These are phyloP conservation scores for Macquaria ambigua DNA, from an alignment of 2,113 vertebrate species.

Conservation along the genomic window DNA sequence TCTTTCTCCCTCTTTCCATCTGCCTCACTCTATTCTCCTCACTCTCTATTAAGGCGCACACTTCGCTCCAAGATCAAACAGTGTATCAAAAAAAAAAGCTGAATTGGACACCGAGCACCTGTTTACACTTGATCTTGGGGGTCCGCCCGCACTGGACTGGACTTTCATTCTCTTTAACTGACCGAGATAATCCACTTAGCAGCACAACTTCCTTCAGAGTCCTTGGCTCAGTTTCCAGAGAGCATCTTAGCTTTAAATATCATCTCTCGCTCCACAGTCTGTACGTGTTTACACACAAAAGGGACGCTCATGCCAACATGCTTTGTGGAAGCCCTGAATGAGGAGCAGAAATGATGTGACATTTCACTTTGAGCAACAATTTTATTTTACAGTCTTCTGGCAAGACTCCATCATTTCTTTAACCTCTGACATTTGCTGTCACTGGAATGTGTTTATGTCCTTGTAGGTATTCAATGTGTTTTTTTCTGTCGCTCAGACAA, in stretches of 20 bases:
- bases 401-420: conserved; percentile 4
- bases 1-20: conserved; percentile 36
- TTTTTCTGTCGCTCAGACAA: conserved; percentile 1
- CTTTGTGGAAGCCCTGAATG: conserved; percentile 11
- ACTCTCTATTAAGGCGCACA: conserved; percentile 4
- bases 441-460: conserved; percentile 29
- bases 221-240: conserved; percentile 45
- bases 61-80: conserved; percentile 55
- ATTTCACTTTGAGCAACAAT: conserved; percentile 28
- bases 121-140: conserved; percentile 56
- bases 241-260: conserved; percentile 55
- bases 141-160: conserved; percentile 22
- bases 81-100: conserved; percentile 10
- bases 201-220: conserved; percentile 31
- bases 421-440: conserved; percentile 37
- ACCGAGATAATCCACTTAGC: conserved; percentile 60
- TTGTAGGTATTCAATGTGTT: conserved; percentile 6
- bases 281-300: background rate
- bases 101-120: conserved; percentile 45
- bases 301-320: background rate
- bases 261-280: conserved; percentile 21
- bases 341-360: conserved; percentile 18
- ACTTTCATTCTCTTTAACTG: conserved; percentile 60
- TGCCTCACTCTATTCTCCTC: conserved; percentile 50
- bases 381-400: conserved; percentile 35